These are phyloP conservation scores for Torymus texanus DNA, from an alignment of 2,888 invertebrate species.

Conservation along the genomic window DNA sequence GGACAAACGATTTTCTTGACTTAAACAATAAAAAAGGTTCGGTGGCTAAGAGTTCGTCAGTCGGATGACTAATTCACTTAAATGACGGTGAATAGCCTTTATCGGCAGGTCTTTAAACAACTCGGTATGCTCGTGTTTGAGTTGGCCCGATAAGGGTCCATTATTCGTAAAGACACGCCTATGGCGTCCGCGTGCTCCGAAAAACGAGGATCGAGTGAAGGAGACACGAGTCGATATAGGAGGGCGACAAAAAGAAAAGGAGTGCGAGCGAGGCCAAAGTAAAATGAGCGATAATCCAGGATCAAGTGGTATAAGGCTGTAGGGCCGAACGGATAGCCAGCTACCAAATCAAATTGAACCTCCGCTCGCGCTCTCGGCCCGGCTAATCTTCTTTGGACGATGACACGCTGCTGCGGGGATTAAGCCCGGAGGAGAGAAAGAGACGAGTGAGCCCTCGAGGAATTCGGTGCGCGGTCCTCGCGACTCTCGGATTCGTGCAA, in stretches of 20 bases:
- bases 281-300: constrained; percentile 35
- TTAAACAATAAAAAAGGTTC: background rate
- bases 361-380: background rate
- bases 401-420: constrained; percentile 46
- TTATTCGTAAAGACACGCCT: background rate
- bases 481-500: background rate
- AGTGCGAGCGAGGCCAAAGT: background rate
- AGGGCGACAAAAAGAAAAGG: constrained; percentile 3
- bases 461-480: background rate
- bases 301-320: constrained; percentile 19
- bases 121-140: constrained; percentile 7
- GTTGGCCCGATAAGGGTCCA: constrained; percentile 11
- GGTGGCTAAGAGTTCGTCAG: too few relatives aligned
- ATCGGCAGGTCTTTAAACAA: too few relatives aligned
- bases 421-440: constrained; percentile 21
- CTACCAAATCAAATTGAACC: constrained; percentile 54
- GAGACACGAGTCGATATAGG: background rate
- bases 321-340: constrained; percentile 17
- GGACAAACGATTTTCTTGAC: background rate
- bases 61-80: too few relatives aligned
- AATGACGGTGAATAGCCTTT: too few relatives aligned
- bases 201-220: background rate
- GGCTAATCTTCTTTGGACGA: constrained; percentile 61
- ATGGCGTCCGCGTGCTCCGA: background rate
- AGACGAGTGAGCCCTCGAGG: too few relatives aligned